Percentiles rank a stretch among this genome's conserved stretches.
These are phyloP conservation scores for Poecilia latipinna DNA, from an alignment of 2,113 vertebrate species.

Conservation along the genomic window DNA sequence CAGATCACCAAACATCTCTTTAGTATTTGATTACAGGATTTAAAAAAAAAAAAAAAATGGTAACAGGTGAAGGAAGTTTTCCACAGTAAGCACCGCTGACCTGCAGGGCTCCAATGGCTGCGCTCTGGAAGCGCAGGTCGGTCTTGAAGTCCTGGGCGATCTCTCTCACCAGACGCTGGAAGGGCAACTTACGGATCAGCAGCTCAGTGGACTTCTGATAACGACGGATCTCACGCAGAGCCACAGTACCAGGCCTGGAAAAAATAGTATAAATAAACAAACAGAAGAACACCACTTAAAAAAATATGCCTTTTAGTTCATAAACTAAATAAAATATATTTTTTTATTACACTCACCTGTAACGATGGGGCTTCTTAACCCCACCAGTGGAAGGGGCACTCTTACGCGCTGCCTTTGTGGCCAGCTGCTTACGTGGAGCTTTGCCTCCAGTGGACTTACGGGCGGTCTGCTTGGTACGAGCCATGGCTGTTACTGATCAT, in stretches of 20 bases:
- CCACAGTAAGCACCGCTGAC: slow-evolving; percentile 46
- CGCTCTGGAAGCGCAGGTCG: slow-evolving; percentile 85
- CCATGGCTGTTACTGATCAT: slow-evolving; percentile 80
- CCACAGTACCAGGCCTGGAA: slow-evolving; percentile 83
- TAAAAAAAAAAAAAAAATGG: neutral
- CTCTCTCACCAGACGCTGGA: slow-evolving; percentile 85
- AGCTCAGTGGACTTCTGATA: slow-evolving; percentile 88
- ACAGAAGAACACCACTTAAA: no score
- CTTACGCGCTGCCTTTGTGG: slow-evolving; percentile 90
- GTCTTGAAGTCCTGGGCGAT: slow-evolving; percentile 87
- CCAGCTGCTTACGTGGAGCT: slow-evolving; percentile 90
- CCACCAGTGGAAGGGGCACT: slow-evolving; percentile 91
- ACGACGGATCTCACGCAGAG: slow-evolving; percentile 86
- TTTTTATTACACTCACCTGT: slow-evolving; percentile 77
- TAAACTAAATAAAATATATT: no score
- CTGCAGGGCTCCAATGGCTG: slow-evolving; percentile 85
- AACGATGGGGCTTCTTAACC: slow-evolving; percentile 91
- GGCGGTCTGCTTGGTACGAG: slow-evolving; percentile 91
- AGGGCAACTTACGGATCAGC: slow-evolving; percentile 85
- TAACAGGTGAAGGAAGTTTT: no score
- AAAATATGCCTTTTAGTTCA: no score
- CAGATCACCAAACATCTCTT: slow-evolving; percentile 6
- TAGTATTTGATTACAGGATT: neutral
- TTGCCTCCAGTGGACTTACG: slow-evolving; percentile 92
- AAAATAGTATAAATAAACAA: neutral